Conservation (phyloP, 1,140 invertebrate species). For the Tetraneura akinire region DNA sequence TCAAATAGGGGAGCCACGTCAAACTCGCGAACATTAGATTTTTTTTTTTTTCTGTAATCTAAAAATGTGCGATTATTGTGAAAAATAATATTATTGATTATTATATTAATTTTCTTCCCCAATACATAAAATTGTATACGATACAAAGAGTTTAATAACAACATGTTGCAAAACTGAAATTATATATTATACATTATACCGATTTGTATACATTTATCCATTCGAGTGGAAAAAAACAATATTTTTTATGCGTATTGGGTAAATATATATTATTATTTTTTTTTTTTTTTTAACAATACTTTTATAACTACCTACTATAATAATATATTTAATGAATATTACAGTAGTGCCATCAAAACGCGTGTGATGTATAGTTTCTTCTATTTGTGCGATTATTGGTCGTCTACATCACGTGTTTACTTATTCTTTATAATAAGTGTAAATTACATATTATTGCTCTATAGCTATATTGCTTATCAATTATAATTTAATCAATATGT, state of each 20-base stretch:
- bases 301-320: too few species aligned
- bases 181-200: neutral
- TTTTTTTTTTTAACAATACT: neutral
- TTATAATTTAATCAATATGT: too few species aligned
- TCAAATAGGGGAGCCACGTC: conserved; percentile 17
- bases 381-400: too few species aligned
- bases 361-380: too few species aligned
- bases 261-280: too few species aligned
- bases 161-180: conserved; percentile 16
- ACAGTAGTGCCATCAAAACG: too few species aligned
- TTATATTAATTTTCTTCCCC: conserved; percentile 35
- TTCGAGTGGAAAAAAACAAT: conserved; percentile 17
- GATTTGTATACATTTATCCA: neutral
- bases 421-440: too few species aligned
- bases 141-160: conserved; percentile 17
- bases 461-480: too few species aligned
- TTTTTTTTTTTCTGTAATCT: conserved; percentile 25
- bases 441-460: too few species aligned
- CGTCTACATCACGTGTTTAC: too few species aligned
- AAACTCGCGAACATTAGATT: conserved; percentile 22
- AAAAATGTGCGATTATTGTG: conserved; percentile 19
- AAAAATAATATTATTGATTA: neutral
- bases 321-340: too few species aligned
- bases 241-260: neutral
- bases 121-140: neutral